Percentiles rank a stretch among this genome's conserved stretches.
Conservation (phyloP, 2,888 invertebrate species). For the Pherbina coryleti region DNA sequence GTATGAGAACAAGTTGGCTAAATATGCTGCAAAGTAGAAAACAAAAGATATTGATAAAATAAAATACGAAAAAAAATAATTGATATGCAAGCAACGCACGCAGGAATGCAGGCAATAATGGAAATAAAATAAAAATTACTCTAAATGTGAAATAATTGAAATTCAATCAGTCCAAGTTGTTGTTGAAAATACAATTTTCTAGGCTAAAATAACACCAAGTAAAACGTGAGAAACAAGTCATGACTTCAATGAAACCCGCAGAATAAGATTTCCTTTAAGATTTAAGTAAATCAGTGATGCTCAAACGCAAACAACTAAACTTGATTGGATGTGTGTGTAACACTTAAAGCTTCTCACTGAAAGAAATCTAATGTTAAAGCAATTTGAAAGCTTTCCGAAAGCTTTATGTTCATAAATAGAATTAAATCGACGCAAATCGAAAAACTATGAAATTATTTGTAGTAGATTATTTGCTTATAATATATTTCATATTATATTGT, state of each 20-base stretch:
- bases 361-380: too few species aligned
- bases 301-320: too few species aligned
- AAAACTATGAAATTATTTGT: too few species aligned
- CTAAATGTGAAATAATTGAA: constrained; percentile 13
- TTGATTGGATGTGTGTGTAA: too few species aligned
- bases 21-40: constrained; percentile 5
- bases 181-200: constrained; percentile 18
- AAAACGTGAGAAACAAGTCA: constrained; percentile 34
- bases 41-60: neutral
- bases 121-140: neutral
- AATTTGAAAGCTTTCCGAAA: too few species aligned
- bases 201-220: constrained; percentile 3
- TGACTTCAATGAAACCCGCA: neutral
- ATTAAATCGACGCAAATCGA: too few species aligned
- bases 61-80: neutral
- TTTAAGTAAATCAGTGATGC: too few species aligned
- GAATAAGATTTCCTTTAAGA: too few species aligned
- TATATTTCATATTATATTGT: too few species aligned
- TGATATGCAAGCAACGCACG: constrained; percentile 14
- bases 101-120: neutral
- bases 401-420: too few species aligned
- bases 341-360: too few species aligned
- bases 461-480: too few species aligned
- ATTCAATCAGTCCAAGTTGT: constrained; percentile 22
- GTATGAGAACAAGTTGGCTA: neutral